Evolutionary conservation across 2,113 vertebrate genomes (phyloP).

Genomic region (Burhinus oedicnemus): DNA sequence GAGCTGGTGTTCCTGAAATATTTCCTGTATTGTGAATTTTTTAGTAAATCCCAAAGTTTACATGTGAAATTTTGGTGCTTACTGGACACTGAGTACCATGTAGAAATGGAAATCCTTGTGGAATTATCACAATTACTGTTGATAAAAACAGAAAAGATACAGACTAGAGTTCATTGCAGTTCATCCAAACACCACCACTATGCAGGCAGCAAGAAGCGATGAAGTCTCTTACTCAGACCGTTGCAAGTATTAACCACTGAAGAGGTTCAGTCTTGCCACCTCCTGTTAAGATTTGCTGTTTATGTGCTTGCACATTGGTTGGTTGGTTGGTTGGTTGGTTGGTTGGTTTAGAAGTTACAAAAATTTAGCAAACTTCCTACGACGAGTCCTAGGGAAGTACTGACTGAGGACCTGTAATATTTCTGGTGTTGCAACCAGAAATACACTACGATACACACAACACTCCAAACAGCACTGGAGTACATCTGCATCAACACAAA

Average conservation of each 20-base stretch:
- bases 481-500: not conserved
- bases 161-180: not conserved
- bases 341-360: not conserved
- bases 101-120: not conserved
- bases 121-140: not conserved
- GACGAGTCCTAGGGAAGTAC: not conserved
- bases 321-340: not conserved
- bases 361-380: not conserved
- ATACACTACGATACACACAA: not conserved
- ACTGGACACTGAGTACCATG: not conserved
- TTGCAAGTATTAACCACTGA: not conserved
- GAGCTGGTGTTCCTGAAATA: not conserved
- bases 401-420: not conserved
- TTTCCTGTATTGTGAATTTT: not conserved
- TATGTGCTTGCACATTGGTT: not conserved
- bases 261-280: not conserved
- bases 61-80: not conserved
- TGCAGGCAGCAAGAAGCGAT: not conserved
- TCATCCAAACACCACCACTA: not conserved
- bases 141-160: not conserved
- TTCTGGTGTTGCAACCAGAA: not conserved
- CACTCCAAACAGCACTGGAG: not conserved
- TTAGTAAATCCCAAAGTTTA: not conserved
- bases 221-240: not conserved
- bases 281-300: not conserved